Evolutionary conservation across 2,113 vertebrate genomes (phyloP), one percentile per base, ranked within the genome.

Genomic region (Oryzias javanicus): DNA sequence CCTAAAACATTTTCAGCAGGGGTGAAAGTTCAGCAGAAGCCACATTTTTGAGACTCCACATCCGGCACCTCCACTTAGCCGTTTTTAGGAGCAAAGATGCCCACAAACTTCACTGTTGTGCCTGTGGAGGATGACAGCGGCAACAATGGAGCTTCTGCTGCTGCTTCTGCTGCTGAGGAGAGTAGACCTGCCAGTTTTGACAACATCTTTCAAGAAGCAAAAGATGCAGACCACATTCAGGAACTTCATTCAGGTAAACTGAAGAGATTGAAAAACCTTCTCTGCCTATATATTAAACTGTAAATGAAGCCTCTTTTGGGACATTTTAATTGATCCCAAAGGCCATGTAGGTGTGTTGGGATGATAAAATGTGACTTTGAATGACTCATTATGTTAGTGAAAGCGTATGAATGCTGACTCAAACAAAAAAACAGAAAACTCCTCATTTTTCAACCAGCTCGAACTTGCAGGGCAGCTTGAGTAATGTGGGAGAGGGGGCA

Each of bases 21-120:
- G 22, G 55, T 6, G 15, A n/a, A 35, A 1, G 14, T 55, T 54
- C 20, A 73, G 7, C 22, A 52, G 52, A 12, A 44, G 10, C 42
- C 50, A 12, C 12, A 41, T 52, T 60, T 41, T 52, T 25, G 19
- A 6, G 42, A 44, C 27, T 46, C 3, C 19, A 29, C 51, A 42
- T 17, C 4, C 14, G 22, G 51, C 5, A 42, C 40, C 6, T 60
- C 61, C 25, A 51, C 22, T 48, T 40, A 49, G 27, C 25, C 42
- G 72, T 8, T 58, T 59, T 55, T 1, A 35, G 49, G 41, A 65
- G 15, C n/a, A 67, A 77, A 77, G 49, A 89, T 89, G 88, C 88
- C 88, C 55, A 89, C 56, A 19, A 89, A 80, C 76, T 89, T 89
- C 76, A 89, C 88, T 1, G 86, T 89, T 14, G 88, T 89, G 40